These are phyloP conservation scores for Nephila pilipes DNA, from an alignment of 1,140 invertebrate genomes.

Conservation along the genomic window DNA sequence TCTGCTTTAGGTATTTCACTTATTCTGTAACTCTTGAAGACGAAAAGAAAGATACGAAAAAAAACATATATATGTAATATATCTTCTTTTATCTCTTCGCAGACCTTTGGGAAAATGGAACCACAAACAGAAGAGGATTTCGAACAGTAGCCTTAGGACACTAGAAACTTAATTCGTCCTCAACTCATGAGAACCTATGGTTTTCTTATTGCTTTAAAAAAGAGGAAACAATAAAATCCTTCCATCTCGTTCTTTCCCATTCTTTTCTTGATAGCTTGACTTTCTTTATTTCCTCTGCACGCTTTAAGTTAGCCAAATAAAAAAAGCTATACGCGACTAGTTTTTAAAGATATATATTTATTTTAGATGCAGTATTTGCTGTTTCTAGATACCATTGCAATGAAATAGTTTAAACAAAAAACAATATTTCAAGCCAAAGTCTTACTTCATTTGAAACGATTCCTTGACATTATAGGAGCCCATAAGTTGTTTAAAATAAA, in stretches of 20 bases:
- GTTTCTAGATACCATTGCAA: too few relatives aligned
- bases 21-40: too few relatives aligned
- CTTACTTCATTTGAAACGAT: too few relatives aligned
- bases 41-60: not conserved
- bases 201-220: conserved; percentile 33
- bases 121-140: conserved; percentile 47
- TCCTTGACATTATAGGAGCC: too few relatives aligned
- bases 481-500: too few relatives aligned
- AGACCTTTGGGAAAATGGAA: conserved; percentile 86
- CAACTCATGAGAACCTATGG: conserved; percentile 2
- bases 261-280: conserved; percentile 90
- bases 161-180: conserved; percentile 50
- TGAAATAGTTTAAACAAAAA: too few relatives aligned
- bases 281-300: conserved; percentile 80
- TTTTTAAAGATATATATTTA: too few relatives aligned
- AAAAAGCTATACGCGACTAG: too few relatives aligned
- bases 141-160: not conserved
- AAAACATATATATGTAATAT: conserved; percentile 85
- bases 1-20: too few relatives aligned
- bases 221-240: not conserved
- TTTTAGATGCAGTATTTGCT: too few relatives aligned
- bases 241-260: not conserved
- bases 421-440: too few relatives aligned
- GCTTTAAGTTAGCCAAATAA: too few relatives aligned
- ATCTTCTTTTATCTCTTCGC: conserved; percentile 94